Percentiles rank a stretch among this genome's conserved stretches.
Conservation (phyloP, 2,113 vertebrate genomes). For the Cyprinodon variegatus region DNA sequence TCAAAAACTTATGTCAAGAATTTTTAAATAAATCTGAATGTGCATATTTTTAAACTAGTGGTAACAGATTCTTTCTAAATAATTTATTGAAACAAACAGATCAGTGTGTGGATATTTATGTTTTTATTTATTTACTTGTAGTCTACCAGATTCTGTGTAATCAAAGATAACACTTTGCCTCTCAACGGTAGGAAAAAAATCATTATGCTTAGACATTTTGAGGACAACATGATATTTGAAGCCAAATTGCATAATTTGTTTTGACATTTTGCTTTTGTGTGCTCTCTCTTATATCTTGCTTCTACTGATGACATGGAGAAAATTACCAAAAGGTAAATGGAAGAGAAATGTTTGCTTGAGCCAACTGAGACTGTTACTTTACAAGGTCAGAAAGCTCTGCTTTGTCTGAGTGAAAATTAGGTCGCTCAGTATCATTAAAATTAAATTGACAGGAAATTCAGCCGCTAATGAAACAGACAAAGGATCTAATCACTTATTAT, state of each 20-base stretch:
- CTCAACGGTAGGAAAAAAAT: not conserved
- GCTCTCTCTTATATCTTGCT: constrained; percentile 7
- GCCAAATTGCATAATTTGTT: constrained; percentile 47
- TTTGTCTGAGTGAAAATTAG: constrained; percentile 39
- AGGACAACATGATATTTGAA: constrained; percentile 12
- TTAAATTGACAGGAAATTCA: constrained; percentile 61
- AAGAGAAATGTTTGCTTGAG: constrained; percentile 37
- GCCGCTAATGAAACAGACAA: constrained; percentile 64
- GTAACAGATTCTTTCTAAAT: not conserved
- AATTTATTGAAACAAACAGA: not conserved
- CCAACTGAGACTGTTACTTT: constrained; percentile 41
- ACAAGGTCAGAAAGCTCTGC: constrained; percentile 50
- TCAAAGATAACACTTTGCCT: not conserved
- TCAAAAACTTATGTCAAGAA: no score
- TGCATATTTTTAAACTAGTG: no score
- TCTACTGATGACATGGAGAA: constrained; percentile 23
- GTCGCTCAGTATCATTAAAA: constrained; percentile 36
- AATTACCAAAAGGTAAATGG: constrained; percentile 43
- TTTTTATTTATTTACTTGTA: not conserved
- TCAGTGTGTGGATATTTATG: not conserved
- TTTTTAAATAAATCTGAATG: no score
- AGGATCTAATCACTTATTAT: constrained; percentile 61
- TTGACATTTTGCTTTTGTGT: constrained; percentile 32
- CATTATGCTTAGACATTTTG: constrained; percentile 8
- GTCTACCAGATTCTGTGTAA: not conserved